Conservation (phyloP, 2,113 vertebrate genomes). For the Zosterops hypoxanthus region DNA sequence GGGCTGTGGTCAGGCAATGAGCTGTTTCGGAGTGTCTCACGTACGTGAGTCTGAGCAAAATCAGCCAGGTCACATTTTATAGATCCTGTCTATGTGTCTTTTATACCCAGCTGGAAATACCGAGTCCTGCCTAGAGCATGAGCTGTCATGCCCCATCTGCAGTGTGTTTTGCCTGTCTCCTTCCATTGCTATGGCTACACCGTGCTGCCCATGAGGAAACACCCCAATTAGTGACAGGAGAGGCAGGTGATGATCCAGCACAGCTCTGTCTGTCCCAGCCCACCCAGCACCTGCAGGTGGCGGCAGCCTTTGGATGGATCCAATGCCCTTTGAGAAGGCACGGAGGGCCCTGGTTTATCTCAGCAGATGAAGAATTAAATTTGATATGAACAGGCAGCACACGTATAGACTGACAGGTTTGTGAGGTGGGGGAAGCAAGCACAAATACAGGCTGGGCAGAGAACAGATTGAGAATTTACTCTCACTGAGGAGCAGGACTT, state of each 20-base stretch:
- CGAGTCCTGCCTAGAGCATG: neutral
- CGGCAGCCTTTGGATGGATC: neutral
- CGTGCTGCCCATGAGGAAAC: accelerated
- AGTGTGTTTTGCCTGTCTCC: neutral
- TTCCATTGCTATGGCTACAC: neutral
- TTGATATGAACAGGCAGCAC: neutral
- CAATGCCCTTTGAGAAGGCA: neutral
- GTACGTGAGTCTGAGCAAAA: neutral
- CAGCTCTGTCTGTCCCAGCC: neutral
- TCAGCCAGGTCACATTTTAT: neutral
- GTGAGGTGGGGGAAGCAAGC: neutral
- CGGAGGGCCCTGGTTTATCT: neutral
- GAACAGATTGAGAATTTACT: neutral
- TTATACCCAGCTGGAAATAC: conserved; percentile 10
- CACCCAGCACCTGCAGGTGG: neutral
- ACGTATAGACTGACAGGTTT: accelerated
- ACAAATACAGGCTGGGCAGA: neutral
- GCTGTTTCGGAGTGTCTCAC: neutral
- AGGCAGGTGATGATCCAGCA: neutral
- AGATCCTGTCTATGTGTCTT: neutral
- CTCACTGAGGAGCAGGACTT: neutral
- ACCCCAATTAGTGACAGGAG: neutral
- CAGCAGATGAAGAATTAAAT: neutral
- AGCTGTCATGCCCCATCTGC: neutral
- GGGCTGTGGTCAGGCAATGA: neutral